Conservation (phyloP, 2,113 vertebrate genomes). For the Chloebia gouldiae region DNA sequence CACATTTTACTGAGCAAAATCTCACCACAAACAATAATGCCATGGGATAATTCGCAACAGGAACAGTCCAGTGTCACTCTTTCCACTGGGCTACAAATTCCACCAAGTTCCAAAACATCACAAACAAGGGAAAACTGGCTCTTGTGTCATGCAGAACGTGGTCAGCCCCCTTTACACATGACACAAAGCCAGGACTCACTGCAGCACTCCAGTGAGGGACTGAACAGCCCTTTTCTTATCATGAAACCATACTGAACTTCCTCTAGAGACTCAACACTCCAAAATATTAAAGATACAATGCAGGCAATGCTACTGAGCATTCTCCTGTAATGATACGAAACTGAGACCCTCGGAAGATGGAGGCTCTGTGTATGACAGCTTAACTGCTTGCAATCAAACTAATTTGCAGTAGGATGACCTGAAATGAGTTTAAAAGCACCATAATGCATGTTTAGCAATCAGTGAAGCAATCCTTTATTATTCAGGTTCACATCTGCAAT, state of each 20-base stretch:
- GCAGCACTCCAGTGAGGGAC: background rate
- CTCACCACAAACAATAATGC: background rate
- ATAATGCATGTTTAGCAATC: conserved; percentile 69
- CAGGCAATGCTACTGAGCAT: background rate
- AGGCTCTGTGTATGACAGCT: conserved; percentile 61
- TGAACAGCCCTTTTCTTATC: background rate
- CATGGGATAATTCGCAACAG: background rate
- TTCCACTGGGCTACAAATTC: background rate
- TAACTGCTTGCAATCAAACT: conserved; percentile 73
- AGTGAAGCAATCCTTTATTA: conserved; percentile 57
- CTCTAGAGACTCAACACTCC: background rate
- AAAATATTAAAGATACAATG: background rate
- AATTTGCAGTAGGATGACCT: conserved; percentile 61
- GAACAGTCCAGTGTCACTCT: background rate
- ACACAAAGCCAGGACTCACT: background rate
- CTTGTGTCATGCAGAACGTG: rapidly evolving
- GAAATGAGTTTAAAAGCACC: conserved; percentile 69
- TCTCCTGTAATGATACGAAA: background rate
- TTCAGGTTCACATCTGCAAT: conserved; percentile 50
- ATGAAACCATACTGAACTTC: background rate
- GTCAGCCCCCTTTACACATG: background rate
- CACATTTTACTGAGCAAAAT: background rate
- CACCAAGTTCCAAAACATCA: background rate
- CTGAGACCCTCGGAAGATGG: conserved; percentile 8
- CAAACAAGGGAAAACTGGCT: background rate